Base-by-base conservation (phyloP, 2,797 vertebrate genomes). In the Rhadinocentrus ornatus region DNA sequence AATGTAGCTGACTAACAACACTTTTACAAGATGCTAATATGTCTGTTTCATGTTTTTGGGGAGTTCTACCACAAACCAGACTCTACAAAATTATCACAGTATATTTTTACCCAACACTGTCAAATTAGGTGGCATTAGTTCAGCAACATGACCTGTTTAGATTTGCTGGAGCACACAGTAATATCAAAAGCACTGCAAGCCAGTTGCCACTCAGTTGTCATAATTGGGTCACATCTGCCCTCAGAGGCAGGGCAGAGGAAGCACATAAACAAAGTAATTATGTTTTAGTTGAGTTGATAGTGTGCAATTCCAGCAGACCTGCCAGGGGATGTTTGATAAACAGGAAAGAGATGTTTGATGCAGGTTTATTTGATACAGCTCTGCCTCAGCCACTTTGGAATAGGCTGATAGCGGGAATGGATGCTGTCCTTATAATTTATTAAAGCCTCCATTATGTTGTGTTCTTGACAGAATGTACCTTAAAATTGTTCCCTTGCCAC, bases 161-260 rank as follows among this genome's bases (percentile, higher is more conserved):
- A 65, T 72, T 50, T 63, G 29, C 60, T 27, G 11, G 37, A 15
- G 39, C 22, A 10, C 22, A 26, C 41, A 27, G 24, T 55, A 70
- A 66, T 73, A 77, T 34, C 70, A 65, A 75, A 80, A 64, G 46
- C 54, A 48, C 54, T 66, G 76, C 48, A 1, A 75, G 34, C 39
- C 81, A 71, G 69, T 84, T 84, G 82, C 86, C 78, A 84, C 61
- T 88, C 81, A 88, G 60, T 73, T 81, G 82, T 90, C 82, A 79
- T 89, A 90, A 91, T 77, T 93, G 87, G 81, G 82, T 86, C 86
- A 82, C 78, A 86, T 80, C 73, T 85, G 84, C 83, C 86, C 87
- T 89, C 69, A 72, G 86, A 90, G 89, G 84, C 87, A 41, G 83
- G 87, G 73, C 82, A 80, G 78, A 82, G 72, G 73, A 85, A 79